Base-by-base conservation (phyloP, 53 echinoderm and acorn worm species). In the Pentamera pediparva region DNA sequence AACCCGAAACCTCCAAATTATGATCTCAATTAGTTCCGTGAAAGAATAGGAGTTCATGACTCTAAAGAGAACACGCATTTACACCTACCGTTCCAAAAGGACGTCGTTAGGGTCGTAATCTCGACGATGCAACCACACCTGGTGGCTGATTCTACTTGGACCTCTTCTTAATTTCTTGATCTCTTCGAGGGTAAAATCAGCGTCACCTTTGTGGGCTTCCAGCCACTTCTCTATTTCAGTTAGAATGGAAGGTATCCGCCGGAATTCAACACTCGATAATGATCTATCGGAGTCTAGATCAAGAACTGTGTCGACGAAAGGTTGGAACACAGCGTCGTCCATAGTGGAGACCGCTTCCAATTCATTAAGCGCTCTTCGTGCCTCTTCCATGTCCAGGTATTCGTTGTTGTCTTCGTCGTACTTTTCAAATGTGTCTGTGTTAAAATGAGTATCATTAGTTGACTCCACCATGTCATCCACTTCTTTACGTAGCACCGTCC, bases 111-210 rank as follows among this genome's bases (percentile, higher is more conserved):
- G 41, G 41, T 67, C 67, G 45, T 67, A 67, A 4, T 40, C 45
- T 25, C 30, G 25, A 25, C 39, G 47, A 13, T 67, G 13, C 48
- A 67, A 43, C 67, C 67, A 67, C 7, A 67, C 67, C 41, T 67
- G 67, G 15, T 67, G 67, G 32, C 67, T 67, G 29, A 67, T 30
- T 43, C 67, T 67, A 26, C 45, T 31, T 24, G 67, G 67, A 6
- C 67, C 67, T 11, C 15, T 43, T 26, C 45, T 26, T 17, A 67
- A 43, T 30, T 45, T 41, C 17, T 25, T 22, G 10, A 40, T 45
- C 0, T 47, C 48, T 10, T 39, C 40, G 7, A 15, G 41, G 22
- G 30, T 27, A 21, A 30, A 43, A 5, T 67, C 67, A 8, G 45
- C 24, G 27, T 67, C 67, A 8, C 45, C 41, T n/a, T n/a, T n/a